Percentiles rank a stretch among this genome's conserved stretches.
These are phyloP conservation scores for Drosophila anceps DNA, from an alignment of 2,888 invertebrate species.

Conservation along the genomic window DNA sequence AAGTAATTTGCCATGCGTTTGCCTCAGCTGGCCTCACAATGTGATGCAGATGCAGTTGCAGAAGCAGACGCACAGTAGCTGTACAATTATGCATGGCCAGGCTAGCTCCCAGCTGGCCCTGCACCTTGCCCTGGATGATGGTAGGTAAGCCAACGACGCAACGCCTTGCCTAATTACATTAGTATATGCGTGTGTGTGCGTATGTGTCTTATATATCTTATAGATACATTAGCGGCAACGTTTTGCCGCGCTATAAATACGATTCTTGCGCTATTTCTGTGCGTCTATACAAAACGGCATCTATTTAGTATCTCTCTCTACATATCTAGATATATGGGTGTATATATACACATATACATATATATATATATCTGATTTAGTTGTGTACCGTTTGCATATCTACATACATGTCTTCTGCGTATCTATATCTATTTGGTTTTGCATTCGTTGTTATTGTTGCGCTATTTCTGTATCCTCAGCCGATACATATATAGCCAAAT, in stretches of 20 bases:
- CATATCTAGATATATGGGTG: slow-evolving; percentile 15
- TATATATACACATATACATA: slow-evolving; percentile 10
- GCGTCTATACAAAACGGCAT: slow-evolving; percentile 50
- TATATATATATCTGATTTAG: slow-evolving; percentile 5
- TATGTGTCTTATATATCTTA: slow-evolving; percentile 20
- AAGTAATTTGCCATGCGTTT: slow-evolving; percentile 50
- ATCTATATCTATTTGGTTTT: slow-evolving; percentile 63
- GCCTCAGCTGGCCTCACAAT: slow-evolving; percentile 18
- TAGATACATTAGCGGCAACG: slow-evolving; percentile 35
- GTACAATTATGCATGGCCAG: slow-evolving; percentile 12
- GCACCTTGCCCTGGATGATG: slow-evolving; percentile 14
- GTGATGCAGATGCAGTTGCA: not conserved
- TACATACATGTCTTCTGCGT: slow-evolving; percentile 21
- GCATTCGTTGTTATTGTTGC: slow-evolving; percentile 56
- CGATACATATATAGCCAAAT: slow-evolving; percentile 20
- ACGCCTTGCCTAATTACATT: slow-evolving; percentile 11
- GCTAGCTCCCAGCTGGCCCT: not conserved
- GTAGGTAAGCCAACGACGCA: not conserved
- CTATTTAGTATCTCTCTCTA: slow-evolving; percentile 50
- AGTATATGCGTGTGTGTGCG: not conserved
- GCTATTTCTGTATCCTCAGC: slow-evolving; percentile 62
- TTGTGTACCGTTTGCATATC: slow-evolving; percentile 13
- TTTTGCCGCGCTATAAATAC: slow-evolving; percentile 54
- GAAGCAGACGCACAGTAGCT: slow-evolving; percentile 7
- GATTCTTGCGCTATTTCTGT: slow-evolving; percentile 59